Conservation (phyloP, 92 coral and sea anemone species). For the Metridium senile region DNA sequence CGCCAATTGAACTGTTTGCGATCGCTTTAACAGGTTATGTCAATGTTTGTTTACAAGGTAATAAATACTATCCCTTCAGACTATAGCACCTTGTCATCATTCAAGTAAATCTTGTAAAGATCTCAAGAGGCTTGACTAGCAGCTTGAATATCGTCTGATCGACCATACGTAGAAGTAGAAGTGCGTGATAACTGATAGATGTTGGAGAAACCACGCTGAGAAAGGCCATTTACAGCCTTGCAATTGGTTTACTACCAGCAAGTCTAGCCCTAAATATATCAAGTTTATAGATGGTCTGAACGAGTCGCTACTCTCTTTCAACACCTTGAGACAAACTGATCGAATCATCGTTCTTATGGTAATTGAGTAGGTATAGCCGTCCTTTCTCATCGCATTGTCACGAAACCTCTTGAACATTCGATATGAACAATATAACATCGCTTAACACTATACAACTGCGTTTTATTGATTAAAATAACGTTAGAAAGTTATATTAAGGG, state of each 20-base stretch:
- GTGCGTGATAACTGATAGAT: neutral
- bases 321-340: conserved; percentile 24
- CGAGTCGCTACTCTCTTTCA: conserved; percentile 20
- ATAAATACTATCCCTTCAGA: conserved; percentile 52
- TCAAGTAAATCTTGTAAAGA: conserved; percentile 12
- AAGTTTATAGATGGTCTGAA: neutral
- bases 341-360: conserved; percentile 28
- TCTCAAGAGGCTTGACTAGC: conserved; percentile 9
- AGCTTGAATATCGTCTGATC: neutral
- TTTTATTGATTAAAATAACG: too few relatives aligned
- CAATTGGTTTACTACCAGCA: neutral
- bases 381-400: conserved; percentile 13
- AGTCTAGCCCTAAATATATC: neutral
- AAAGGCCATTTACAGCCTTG: conserved; percentile 12
- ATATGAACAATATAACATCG: neutral
- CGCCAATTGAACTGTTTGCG: conserved; percentile 69
- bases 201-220: neutral
- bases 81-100: conserved; percentile 42
- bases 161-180: too few relatives aligned
- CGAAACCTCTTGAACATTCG: conserved; percentile 26
- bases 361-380: conserved; percentile 14
- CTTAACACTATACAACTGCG: neutral
- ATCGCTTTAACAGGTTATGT: conserved; percentile 28
- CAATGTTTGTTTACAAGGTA: conserved; percentile 75
- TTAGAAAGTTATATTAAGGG: too few relatives aligned